Evolutionary conservation across 2,888 invertebrate species (phyloP), one percentile per base, ranked within the genome.

Genomic region (Lissonota sp.): DNA sequence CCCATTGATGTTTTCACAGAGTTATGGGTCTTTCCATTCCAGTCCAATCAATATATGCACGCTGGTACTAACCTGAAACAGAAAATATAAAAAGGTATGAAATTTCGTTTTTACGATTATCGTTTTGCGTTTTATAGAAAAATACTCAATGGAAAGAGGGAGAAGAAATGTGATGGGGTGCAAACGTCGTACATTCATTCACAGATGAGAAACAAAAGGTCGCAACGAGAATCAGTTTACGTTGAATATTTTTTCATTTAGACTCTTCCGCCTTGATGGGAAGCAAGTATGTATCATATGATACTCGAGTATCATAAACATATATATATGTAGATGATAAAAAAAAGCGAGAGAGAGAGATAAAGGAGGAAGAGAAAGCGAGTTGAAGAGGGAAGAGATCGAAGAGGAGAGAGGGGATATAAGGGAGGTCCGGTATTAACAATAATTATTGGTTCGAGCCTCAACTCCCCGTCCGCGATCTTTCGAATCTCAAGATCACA

Each of bases 381-480:
- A 53, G 60, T 16, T 60, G 46, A 8, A 16, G 66, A 46, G 14
- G 53, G 51, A 42, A 58, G 57, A 53, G 49, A 57, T 62, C 69
- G 73, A 75, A 60, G 63, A 57, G 64, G 62, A 71, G 6, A 51
- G 62, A 55, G 58, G 80, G 67, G 62, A 84, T 82, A 80, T 66
- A 86, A 83, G 84, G 86, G 84, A 84, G 86, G 85, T 78, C 87
- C 87, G 88, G 88, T 90, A 91, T 91, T 91, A 91, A 91, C 89
- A 91, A 91, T 92, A 92, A 92, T 92, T 91, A 92, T 92, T 91
- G 92, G 91, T 92, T 92, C 90, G 91, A 91, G 89, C 90, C 90
- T 89, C 89, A 88, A 88, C 88, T 88, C 88, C 88, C 87, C 85
- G 88, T 90, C 87, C 90, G 87, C 89, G 91, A 91, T 91, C 90